Conservation (phyloP, 2,797 vertebrate species). For the Neopelma chrysocephalum region DNA sequence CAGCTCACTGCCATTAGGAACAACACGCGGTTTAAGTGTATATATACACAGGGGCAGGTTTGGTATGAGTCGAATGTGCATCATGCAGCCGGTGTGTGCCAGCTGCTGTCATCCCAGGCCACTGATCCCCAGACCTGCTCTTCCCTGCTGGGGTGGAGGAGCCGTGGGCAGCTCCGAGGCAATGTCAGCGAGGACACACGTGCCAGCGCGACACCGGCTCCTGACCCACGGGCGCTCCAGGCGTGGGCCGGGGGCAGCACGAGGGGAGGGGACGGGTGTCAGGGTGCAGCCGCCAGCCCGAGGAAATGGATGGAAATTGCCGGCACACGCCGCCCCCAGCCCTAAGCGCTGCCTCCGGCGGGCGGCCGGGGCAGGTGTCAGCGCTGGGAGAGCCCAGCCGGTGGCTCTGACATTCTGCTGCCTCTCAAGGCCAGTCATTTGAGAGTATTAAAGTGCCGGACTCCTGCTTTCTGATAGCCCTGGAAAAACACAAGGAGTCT, state of each 20-base stretch:
- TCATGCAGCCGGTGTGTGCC: neutral
- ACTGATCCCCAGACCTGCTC: fast-evolving
- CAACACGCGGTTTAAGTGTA: fast-evolving
- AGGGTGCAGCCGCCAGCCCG: neutral
- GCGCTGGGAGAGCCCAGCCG: neutral
- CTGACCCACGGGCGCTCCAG: neutral
- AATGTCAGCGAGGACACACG: neutral
- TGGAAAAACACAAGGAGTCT: slow-evolving; percentile 68
- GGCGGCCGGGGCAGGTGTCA: slow-evolving; percentile 48
- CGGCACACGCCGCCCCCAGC: neutral
- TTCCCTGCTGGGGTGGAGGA: fast-evolving
- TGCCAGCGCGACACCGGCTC: fast-evolving
- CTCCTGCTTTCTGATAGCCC: slow-evolving; percentile 70
- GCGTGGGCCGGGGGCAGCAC: fast-evolving
- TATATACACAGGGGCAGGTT: fast-evolving
- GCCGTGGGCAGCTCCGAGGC: fast-evolving
- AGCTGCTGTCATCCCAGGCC: neutral
- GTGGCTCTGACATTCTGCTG: slow-evolving; percentile 54
- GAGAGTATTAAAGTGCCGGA: slow-evolving; percentile 71
- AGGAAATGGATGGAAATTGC: slow-evolving; percentile 61
- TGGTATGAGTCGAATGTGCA: fast-evolving
- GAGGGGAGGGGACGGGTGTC: neutral
- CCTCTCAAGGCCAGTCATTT: slow-evolving; percentile 71
- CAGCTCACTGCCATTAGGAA: neutral
- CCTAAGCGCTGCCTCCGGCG: neutral